Evolutionary conservation across 35 echinoderm and acorn worm species (phyloP), one percentile per base, ranked within the genome.

Genomic region (Patiria miniata): DNA sequence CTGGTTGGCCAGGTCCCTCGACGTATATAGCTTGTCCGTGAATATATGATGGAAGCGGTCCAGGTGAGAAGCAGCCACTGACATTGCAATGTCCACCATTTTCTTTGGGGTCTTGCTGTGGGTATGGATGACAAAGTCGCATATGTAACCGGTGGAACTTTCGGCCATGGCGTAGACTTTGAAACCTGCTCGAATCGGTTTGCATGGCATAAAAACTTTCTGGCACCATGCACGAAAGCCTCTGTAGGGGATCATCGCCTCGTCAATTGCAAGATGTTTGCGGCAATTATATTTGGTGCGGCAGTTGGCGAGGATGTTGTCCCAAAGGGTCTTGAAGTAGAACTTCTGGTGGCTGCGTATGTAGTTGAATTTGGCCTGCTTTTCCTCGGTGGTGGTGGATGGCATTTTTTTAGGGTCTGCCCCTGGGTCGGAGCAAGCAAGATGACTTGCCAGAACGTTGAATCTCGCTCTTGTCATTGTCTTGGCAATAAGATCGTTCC

Each of bases 231-330:
- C n/a, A 42, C 73, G 61, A n/a, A 85, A 76, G 1, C 83, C 83
- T n/a, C 36, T 28, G 37, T n/a, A n/a, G n/a, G n/a, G n/a, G n/a
- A n/a, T n/a, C n/a, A 90, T 90, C 21, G 88, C 81, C 33, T 90
- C 88, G 39, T 90, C 88, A 28, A 52, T 73, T 37, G 88, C 88
- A 32, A 83, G 36, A 15, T 90, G n/a, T 29, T 73, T 34, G 16
- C 3, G 8, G 8, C 36, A 68, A 39, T 83, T 90, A 36, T 51
- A 90, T 8, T 77, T 30, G 1, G 36, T 16, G 26, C 21, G 22
- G 81, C 59, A 90, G 34, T 22, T 68, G 1, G 6, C 18, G 21
- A 55, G 2, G 16, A 84, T 30, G 5, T 21, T 21, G 21, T 50
- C 50, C 84, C 84, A 86, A 37, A 86, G 21, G 16, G n/a, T 0